Evolutionary conservation across 2,888 invertebrate species (phyloP).

Genomic region (Dysmachus trigonus): DNA sequence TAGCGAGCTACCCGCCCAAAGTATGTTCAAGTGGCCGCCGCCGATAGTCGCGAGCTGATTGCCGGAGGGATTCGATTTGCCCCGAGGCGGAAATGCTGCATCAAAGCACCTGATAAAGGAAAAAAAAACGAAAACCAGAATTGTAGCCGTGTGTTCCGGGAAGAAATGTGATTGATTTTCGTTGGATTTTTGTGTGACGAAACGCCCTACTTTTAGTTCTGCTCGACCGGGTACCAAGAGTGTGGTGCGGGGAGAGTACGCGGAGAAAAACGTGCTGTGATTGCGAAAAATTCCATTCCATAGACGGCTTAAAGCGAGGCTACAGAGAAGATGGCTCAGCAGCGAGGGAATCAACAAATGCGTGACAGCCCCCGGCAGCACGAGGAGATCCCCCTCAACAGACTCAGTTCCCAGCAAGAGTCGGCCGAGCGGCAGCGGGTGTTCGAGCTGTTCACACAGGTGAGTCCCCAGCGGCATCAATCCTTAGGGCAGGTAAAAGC

Average conservation of each 20-base stretch:
- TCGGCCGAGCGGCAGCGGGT: constrained; percentile 32
- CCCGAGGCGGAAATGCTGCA: neutral
- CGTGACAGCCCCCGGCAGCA: neutral
- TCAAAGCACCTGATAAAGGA: neutral
- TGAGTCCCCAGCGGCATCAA: neutral
- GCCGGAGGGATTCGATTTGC: neutral
- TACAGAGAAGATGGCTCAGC: constrained; percentile 14
- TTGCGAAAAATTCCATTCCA: neutral
- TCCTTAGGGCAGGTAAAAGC: neutral
- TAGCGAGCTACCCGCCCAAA: neutral
- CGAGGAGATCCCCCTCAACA: constrained; percentile 47
- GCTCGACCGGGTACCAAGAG: neutral
- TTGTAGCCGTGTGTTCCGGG: neutral
- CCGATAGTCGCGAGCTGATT: neutral
- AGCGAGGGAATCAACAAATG: neutral
- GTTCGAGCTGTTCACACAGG: constrained; percentile 43
- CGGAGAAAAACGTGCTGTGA: neutral
- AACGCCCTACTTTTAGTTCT: neutral
- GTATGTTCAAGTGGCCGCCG: neutral
- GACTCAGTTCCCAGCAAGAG: constrained; percentile 38
- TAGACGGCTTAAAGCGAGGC: neutral
- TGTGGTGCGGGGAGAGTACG: neutral
- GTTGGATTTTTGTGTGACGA: neutral
- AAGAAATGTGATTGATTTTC: neutral
- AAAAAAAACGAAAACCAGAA: too few relatives aligned